These are phyloP conservation scores for Telmatherina bonti DNA, from an alignment of 2,797 vertebrate genomes.

Conservation along the genomic window DNA sequence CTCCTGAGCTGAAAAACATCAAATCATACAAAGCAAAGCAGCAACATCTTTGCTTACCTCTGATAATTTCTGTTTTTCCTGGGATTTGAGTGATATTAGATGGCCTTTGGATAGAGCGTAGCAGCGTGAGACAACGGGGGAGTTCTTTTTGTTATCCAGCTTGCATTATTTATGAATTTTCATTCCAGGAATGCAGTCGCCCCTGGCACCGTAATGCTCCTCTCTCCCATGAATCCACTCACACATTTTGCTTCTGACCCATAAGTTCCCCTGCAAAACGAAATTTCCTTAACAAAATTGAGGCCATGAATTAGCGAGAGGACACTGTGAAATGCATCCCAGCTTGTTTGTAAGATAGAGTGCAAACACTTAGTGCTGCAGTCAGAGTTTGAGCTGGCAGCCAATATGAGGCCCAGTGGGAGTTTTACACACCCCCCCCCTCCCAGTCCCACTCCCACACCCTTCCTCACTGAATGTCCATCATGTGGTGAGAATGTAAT, in stretches of 20 bases:
- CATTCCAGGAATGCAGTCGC: conserved; percentile 83
- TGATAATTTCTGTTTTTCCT: conserved; percentile 70
- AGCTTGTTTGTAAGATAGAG: conserved; percentile 64
- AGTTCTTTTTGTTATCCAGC: conserved; percentile 81
- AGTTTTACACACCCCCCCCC: conserved; percentile 34
- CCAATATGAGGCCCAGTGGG: conserved; percentile 57
- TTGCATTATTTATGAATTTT: conserved; percentile 86
- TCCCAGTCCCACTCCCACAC: too few relatives aligned
- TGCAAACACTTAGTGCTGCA: conserved; percentile 54
- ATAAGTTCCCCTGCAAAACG: conserved; percentile 57
- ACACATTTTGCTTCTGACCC: conserved; percentile 45
- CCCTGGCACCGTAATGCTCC: conserved; percentile 75
- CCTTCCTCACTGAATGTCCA: conserved; percentile 43
- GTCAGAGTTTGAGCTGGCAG: conserved; percentile 51
- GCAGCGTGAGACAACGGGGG: conserved; percentile 71
- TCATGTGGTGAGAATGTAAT: conserved; percentile 62
- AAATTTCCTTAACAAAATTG: conserved; percentile 69
- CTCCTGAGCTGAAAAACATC: conserved; percentile 52
- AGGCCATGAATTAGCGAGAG: conserved; percentile 74
- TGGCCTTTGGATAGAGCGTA: conserved; percentile 71
- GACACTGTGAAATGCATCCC: conserved; percentile 59
- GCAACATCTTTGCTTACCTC: conserved; percentile 44
- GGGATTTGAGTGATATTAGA: conserved; percentile 74
- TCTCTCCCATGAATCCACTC: conserved; percentile 69
- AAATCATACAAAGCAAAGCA: neutral